Base-by-base conservation (phyloP, 2,797 vertebrate genomes). In the Takifugu rubripes region DNA sequence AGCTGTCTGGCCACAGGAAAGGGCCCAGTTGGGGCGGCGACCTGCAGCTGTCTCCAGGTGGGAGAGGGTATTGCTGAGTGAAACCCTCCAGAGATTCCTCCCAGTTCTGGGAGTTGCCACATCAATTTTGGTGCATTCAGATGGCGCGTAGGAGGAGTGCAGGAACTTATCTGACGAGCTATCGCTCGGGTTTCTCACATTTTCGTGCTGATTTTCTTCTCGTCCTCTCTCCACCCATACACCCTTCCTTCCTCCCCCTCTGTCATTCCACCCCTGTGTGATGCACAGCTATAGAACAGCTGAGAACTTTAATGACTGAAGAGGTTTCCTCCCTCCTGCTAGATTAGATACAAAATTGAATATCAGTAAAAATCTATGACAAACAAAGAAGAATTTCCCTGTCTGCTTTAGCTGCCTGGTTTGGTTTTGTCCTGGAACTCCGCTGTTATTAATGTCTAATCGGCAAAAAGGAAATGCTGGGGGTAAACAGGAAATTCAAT, bases 401-500 rank as follows among this genome's bases (percentile, higher is more conserved):
- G 31, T 70, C 40, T n/a, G 24, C 25, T 17, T 1, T 16, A 40
- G 50, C 56, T 3, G 7, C 54, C 36, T 44, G 12, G n/a, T 52
- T 63, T 66, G 67, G 64, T 75, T 73, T 57, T 40, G 59, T 58
- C 54, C 24, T 0, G 2, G 0, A 1, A 10, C 44, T 21, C 27
- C n/a, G 49, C 62, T 81, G 64, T 59, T 67, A 56, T 54, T 81
- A 66, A 64, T 52, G 51, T 55, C 63, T 53, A 64, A 78, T 80
- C 56, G 77, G 45, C 66, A 65, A 49, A 50, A 59, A 73, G 82
- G 84, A 85, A 83, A 59, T 74, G 52, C 25, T 64, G 1, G 1
- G 56, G 14, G 59, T 83, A 78, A 85, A 88, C 80, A 83, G 83
- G 86, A 88, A 84, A 69, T 68, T 60, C 48, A 16, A 5, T 77